A percentile compares a stretch with the other conserved stretches of the same genome.
Evolutionary conservation across 2,888 invertebrate species (phyloP).

Genomic region (Drosophila histrio): DNA sequence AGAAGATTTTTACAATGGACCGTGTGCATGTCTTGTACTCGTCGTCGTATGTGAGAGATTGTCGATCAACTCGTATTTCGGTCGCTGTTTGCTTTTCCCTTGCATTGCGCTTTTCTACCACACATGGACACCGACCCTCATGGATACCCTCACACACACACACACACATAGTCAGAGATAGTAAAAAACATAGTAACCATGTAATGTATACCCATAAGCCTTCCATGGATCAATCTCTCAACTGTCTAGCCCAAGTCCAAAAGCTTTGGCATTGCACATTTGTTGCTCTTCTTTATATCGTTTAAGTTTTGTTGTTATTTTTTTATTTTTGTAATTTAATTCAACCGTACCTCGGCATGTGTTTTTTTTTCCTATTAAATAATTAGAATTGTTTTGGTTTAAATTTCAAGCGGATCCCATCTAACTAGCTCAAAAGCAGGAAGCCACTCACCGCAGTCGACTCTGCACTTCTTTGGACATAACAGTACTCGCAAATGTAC

Average conservation of each 20-base stretch:
- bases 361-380: conserved; percentile 51
- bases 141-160: conserved; percentile 3
- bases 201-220: conserved; percentile 58
- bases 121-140: conserved; percentile 6
- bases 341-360: conserved; percentile 65
- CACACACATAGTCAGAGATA: not conserved
- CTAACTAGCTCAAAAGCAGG: conserved; percentile 55
- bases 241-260: conserved; percentile 39
- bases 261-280: conserved; percentile 45
- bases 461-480: conserved; percentile 35
- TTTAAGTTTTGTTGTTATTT: conserved; percentile 32
- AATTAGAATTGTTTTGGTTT: conserved; percentile 77
- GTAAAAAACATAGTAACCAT: conserved; percentile 12
- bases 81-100: conserved; percentile 35
- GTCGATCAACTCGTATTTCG: conserved; percentile 70
- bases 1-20: conserved; percentile 82
- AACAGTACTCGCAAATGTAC: conserved; percentile 62
- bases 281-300: conserved; percentile 63
- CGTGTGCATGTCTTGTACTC: conserved; percentile 21
- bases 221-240: conserved; percentile 41
- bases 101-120: conserved; percentile 1
- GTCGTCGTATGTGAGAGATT: conserved; percentile 26
- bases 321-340: conserved; percentile 69
- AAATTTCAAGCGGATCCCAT: conserved; percentile 58
- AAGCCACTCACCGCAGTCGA: conserved; percentile 69